Base-by-base conservation (phyloP, 2,113 vertebrate species). In the Zingel zingel region DNA sequence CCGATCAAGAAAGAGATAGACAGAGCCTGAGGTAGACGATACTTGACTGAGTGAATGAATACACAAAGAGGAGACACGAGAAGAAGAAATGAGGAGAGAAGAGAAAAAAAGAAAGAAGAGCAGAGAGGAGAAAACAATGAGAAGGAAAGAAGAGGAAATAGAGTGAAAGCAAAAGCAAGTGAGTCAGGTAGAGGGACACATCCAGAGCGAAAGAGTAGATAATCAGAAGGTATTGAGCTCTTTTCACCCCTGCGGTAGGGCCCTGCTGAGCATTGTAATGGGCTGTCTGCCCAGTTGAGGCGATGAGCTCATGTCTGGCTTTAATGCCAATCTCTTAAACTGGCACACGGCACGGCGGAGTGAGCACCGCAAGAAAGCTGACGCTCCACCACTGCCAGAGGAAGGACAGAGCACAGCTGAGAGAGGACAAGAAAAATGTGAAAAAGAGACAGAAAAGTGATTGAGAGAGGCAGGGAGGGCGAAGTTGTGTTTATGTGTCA, bases 241-340 rank as follows among this genome's bases (percentile, higher is more conserved):
- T 95, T 77, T 88, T 95, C 94, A 92, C 94, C 96, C 95, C 96
- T 96, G 96, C 94, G 86, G 83, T 93, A 91, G 96, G 95, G 96
- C 96, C 96, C 96, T 96, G 97, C 96, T 97, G 97, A 97, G 96
- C 96, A 96, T 96, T 94, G 96, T 97, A 97, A 96, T 97, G 95
- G 95, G 96, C 96, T 95, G 96, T 96, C 96, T 96, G 97, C 97
- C 97, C 96, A 95, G 96, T 97, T 96, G 95, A 96, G 95, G 96
- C 94, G 95, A 97, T 98, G 97, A 98, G 96, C 97, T 97, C 97
- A 98, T 97, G 97, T 98, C 97, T 98, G 96, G 96, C 95, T 97
- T 97, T 96, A 97, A 97, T 96, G 97, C 96, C 97, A 98, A 97
- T 96, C 96, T 96, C 95, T 94, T 92, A 94, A 95, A 96, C 96